phyloP scores from a whole-genome alignment of 2,113 vertebrate genomes.

The Lepus americanus region DNA sequence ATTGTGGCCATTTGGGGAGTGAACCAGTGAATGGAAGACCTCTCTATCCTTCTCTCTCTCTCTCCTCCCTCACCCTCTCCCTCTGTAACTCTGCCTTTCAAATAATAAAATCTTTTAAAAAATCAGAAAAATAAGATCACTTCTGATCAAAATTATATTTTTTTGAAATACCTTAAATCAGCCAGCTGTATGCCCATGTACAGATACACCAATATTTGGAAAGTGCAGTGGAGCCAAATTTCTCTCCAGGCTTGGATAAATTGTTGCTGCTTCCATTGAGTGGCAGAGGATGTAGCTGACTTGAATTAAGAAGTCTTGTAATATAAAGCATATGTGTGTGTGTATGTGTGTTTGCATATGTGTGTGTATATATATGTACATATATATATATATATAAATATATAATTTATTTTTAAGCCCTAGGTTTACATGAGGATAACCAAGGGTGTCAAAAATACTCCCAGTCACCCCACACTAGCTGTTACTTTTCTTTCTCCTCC shows the following conservation, averaged over 20 bases:
- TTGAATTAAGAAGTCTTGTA: not conserved
- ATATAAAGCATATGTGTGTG: not conserved
- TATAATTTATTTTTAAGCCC: not conserved
- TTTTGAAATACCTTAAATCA: not conserved
- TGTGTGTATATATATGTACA: not conserved
- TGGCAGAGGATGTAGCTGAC: not conserved
- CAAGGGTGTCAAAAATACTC: not conserved
- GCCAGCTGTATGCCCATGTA: rapidly evolving
- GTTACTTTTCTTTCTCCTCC: not conserved
- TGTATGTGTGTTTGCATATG: not conserved
- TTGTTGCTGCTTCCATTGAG: not conserved
- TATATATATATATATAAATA: not conserved
- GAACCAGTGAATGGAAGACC: too few species aligned
- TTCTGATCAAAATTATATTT: not conserved
- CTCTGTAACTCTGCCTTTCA: too few species aligned
- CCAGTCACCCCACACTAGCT: not conserved
- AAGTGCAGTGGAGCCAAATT: not conserved
- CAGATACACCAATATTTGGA: not conserved
- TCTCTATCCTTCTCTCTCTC: too few species aligned
- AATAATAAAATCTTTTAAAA: too few species aligned
- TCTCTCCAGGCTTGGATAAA: not conserved
- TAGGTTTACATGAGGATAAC: too few species aligned
- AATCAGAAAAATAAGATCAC: not conserved
- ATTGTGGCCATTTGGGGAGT: too few species aligned
- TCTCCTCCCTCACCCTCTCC: too few species aligned